phyloP scores from a whole-genome alignment of 1,140 invertebrate species.

The Augochlora pura region DNA sequence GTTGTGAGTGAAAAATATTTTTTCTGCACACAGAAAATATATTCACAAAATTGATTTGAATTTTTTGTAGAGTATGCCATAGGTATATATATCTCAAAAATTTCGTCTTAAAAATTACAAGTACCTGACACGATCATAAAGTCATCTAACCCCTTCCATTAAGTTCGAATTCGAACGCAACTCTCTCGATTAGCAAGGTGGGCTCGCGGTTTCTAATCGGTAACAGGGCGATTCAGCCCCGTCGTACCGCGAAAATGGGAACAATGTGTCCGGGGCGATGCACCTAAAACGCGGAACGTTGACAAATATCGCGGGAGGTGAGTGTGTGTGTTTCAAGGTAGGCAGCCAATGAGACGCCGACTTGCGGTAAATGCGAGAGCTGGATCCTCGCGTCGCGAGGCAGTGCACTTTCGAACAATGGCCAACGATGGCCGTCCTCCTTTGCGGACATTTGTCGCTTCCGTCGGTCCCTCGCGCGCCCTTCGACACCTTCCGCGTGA shows the following conservation, averaged over 20 bases:
- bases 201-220: too few relatives aligned
- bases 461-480: not conserved
- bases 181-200: too few relatives aligned
- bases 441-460: not conserved
- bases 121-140: too few relatives aligned
- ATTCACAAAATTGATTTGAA: too few relatives aligned
- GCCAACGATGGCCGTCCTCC: slow-evolving; percentile 15
- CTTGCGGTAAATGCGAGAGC: slow-evolving; percentile 33
- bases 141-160: too few relatives aligned
- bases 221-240: not conserved
- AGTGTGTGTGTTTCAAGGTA: slow-evolving; percentile 45
- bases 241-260: not conserved
- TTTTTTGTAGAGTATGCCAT: too few relatives aligned
- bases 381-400: slow-evolving; percentile 27
- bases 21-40: too few relatives aligned
- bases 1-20: too few relatives aligned
- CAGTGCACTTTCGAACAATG: slow-evolving; percentile 51
- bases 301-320: slow-evolving; percentile 27
- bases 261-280: slow-evolving; percentile 46
- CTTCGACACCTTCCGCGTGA: slow-evolving; percentile 5
- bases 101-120: too few relatives aligned
- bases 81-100: too few relatives aligned
- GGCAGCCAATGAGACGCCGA: slow-evolving; percentile 41
- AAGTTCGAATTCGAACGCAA: too few relatives aligned
- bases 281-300: slow-evolving; percentile 10